Evolutionary conservation across 2,113 vertebrate genomes (phyloP), one percentile per base, ranked within the genome.

Genomic region (Callaeas wilsoni): DNA sequence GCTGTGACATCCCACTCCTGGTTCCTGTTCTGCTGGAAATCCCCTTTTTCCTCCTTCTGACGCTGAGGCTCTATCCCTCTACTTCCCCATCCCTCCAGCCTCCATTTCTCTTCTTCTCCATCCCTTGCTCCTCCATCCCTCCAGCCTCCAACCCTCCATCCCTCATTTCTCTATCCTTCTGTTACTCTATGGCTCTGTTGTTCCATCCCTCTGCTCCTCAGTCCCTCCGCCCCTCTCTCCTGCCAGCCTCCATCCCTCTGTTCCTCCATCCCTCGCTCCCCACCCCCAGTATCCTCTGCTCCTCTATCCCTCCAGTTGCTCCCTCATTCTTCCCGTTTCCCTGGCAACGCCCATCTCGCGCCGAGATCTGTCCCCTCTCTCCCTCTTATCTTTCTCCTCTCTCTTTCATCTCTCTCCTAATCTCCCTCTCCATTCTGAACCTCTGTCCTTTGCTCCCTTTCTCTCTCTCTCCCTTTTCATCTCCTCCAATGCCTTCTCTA

Each of bases 291-390:
- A 92, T 96, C 91, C 96, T 94, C 87, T 67, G 96, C 90, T 94
- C 95, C 96, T 97, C 96, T 94, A 95, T 94, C 87, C 92, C 84
- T 95, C 83, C 77, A 60, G 9, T 86, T 46, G 79, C 94, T 93
- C 96, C 71, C 96, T 96, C 97, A 96, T 97, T 97, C 97, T 97
- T 95, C 95, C 96, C 13, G 98, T 98, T 98, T 96, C 98, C 98
- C 89, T 98, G 95, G 98, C 98, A 98, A 98, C 98, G 77, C 96
- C 96, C 92, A 97, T 97, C 97, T 97, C 95, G 23, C 68, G 49
- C 91, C 2, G 94, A 91, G 90, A 96, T 97, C 85, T 35, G 95
- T 97, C 95, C 96, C 84, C 89, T 35, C 90, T 95, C 93, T 88
- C 96, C 73, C 96, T 97, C 97, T 97, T 97, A 94, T 97, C 97